Evolutionary conservation across 1,140 invertebrate genomes (phyloP).

Genomic region (Radopholus similis): DNA sequence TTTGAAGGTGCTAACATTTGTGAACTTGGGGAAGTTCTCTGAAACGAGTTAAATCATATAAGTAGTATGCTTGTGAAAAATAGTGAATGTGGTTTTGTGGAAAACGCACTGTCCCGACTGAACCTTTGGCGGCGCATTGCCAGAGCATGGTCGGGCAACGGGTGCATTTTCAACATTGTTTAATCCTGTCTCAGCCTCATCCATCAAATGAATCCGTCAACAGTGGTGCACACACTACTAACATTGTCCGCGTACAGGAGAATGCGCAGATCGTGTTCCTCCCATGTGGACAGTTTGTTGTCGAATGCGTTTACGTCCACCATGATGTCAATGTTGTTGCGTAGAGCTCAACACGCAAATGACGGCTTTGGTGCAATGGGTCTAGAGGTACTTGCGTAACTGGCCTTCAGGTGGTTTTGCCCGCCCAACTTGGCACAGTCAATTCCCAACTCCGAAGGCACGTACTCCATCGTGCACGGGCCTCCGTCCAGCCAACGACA

Average conservation of each 20-base stretch:
- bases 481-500: conserved; percentile 16
- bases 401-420: not conserved
- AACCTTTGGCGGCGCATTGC: too few species aligned
- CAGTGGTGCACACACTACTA: not conserved
- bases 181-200: too few species aligned
- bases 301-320: conserved; percentile 11
- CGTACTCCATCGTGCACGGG: not conserved
- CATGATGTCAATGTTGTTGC: conserved; percentile 9
- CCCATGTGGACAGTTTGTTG: conserved; percentile 14
- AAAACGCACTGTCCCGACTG: too few species aligned
- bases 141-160: too few species aligned
- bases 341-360: conserved; percentile 2
- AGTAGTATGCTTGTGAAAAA: too few species aligned
- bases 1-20: too few species aligned
- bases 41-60: too few species aligned
- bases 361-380: not conserved
- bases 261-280: not conserved
- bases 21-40: too few species aligned
- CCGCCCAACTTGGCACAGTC: conserved; percentile 9
- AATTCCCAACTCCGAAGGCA: conserved; percentile 4
- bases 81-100: too few species aligned
- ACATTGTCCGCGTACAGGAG: not conserved
- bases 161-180: too few species aligned
- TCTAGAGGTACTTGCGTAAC: conserved; percentile 8
- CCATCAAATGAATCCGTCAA: conserved; percentile 12